Base-by-base conservation (phyloP, 2,888 invertebrate genomes). In the Leucania comma region DNA sequence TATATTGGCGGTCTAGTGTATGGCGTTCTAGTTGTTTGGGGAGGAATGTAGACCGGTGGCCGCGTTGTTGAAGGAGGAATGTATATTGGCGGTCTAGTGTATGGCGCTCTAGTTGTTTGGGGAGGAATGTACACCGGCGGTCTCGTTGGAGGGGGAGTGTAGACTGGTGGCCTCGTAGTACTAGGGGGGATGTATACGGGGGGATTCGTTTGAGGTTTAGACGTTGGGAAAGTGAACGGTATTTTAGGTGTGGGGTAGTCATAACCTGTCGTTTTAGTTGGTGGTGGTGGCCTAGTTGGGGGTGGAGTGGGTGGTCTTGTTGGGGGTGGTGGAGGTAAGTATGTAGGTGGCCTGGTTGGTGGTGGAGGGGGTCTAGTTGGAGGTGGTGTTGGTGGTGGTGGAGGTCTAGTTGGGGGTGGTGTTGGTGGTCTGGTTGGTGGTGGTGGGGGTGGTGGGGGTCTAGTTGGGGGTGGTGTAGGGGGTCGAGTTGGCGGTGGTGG, bases 221-320 rank as follows among this genome's bases (percentile, higher is more conserved):
- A 29, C 29, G 78, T 88, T 0, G 92, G 92, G 68, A 86, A 86
- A 0, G 91, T 90, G 59, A 92, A 92, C 3, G 90, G 88, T 24
- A 90, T 78, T 64, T 79, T 90, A 1, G 93, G 93, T 10, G 80
- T 84, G 0, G 93, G 90, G 65, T 93, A 93, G 0, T 84, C 81
- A 78, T 93, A 93, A 0, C 92, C 92, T 3, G 92, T 92, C 0
- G 92, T 92, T 83, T 82, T 86, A 73, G 83, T 74, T 12, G 58
- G 72, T 14, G 66, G 59, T 53, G 75, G 32, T 0, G 70, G 51
- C 0, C 63, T 66, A 2, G 78, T 73, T 0, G 73, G 73, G 0
- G 57, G 68, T n/a, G 70, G 69, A 3, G 61, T 20, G 72, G 63
- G 0, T 6, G 68, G 35, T 2, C 68, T 68, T 0, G 68, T 68